Base-by-base conservation (phyloP, 2,797 vertebrate genomes). In the Fratercula arctica region DNA sequence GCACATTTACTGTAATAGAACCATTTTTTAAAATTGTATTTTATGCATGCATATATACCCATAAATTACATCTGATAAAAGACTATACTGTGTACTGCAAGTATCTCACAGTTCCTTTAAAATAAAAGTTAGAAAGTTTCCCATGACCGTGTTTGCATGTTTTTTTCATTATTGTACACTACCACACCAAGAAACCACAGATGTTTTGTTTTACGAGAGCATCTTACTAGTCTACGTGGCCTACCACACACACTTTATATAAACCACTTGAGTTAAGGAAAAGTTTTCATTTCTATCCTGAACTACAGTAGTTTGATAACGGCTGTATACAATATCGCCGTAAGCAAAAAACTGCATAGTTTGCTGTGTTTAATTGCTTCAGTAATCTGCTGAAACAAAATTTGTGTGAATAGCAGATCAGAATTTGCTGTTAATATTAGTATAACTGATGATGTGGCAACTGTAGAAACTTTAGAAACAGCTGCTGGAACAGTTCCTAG, bases 371-470 rank as follows among this genome's bases (percentile, higher is more conserved):
- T 86, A 96, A 88, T 78, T 96, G 77, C n/a, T 95, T 95, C 66
- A 77, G 69, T 51, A 87, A 94, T 91, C 39, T 74, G 50, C n/a
- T 63, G 66, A 94, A 96, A 95, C 57, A 82, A 95, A 93, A 91
- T 26, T 51, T 76, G 68, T 60, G 69, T 83, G 69, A 94, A 93
- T 2, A 87, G 67, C 28, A 89, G 78, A 88, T 90, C 51, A 88
- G 51, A 93, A 85, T 93, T 95, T 90, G 79, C 76, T 88, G 79
- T 90, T 96, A 93, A 93, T 94, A 87, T 85, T 91, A 93, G 84
- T 75, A 61, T 68, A 96, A 94, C 88, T 97, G 97, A 96, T 97
- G 97, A 97, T 97, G 97, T 97, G 97, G 97, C 97, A 97, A 97
- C 85, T 85, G 83, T 16, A 97, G 87, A 90, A 96, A 93, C 89